Conservation (phyloP, 2,888 invertebrate genomes). For the Chymomyza fuscimana region DNA sequence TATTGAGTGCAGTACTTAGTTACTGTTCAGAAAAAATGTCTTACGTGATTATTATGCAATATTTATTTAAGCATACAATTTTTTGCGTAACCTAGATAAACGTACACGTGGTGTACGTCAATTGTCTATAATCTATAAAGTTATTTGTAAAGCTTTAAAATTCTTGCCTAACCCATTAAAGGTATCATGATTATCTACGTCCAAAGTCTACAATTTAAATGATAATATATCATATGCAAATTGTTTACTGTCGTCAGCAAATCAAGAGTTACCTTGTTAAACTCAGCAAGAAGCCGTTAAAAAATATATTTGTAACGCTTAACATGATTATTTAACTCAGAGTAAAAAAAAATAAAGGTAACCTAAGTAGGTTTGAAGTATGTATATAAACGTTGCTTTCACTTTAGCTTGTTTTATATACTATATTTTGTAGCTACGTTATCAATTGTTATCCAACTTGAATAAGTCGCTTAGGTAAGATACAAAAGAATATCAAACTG, state of each 20-base stretch:
- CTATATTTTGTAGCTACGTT: conserved; percentile 29
- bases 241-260: not conserved
- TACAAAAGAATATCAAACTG: not conserved
- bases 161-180: not conserved
- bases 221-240: not conserved
- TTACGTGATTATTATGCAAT: no score
- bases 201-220: not conserved
- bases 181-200: not conserved
- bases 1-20: no score
- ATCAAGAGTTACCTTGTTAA: not conserved
- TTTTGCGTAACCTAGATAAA: not conserved
- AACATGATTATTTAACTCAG: not conserved
- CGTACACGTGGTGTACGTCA: not conserved
- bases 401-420: not conserved
- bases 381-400: not conserved
- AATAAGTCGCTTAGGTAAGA: not conserved
- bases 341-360: not conserved
- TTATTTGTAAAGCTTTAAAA: not conserved
- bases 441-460: not conserved
- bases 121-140: not conserved
- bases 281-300: not conserved
- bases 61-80: not conserved
- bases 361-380: not conserved
- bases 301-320: not conserved
- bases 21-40: no score